Percentiles rank a stretch among this genome's conserved stretches.
Conservation (phyloP, 1,140 invertebrate species). For the Amyelois transitella region DNA sequence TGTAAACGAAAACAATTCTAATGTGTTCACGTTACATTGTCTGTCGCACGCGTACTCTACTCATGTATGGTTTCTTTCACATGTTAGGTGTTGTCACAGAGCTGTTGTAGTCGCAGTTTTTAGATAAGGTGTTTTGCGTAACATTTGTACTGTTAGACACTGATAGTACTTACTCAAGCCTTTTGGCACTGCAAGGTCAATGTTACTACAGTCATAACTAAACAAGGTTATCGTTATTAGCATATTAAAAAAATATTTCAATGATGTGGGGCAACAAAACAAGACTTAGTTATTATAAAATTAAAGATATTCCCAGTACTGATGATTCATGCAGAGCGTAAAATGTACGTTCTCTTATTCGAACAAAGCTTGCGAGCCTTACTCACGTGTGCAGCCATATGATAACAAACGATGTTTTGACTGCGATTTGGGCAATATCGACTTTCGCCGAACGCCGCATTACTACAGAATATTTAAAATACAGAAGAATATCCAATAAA, state of each 20-base stretch:
- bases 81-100: background rate
- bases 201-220: background rate
- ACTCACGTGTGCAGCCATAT: slow-evolving; percentile 9
- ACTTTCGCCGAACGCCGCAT: slow-evolving; percentile 46
- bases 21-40: background rate
- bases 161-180: background rate
- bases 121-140: background rate
- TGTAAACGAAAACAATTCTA: slow-evolving; percentile 8
- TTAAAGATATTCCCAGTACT: background rate
- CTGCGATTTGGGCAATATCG: slow-evolving; percentile 65
- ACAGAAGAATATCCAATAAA: background rate
- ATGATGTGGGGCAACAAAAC: background rate
- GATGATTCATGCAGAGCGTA: background rate
- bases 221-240: background rate
- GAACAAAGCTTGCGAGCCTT: background rate
- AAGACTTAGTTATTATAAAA: background rate
- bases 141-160: background rate
- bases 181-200: background rate
- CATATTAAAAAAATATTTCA: background rate
- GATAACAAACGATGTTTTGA: slow-evolving; percentile 63
- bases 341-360: background rate
- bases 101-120: background rate
- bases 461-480: background rate
- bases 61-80: background rate
- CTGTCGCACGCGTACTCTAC: background rate